Evolutionary conservation across 2,113 vertebrate species (phyloP), one percentile per base, ranked within the genome.

Genomic region (Macaca nemestrina): DNA sequence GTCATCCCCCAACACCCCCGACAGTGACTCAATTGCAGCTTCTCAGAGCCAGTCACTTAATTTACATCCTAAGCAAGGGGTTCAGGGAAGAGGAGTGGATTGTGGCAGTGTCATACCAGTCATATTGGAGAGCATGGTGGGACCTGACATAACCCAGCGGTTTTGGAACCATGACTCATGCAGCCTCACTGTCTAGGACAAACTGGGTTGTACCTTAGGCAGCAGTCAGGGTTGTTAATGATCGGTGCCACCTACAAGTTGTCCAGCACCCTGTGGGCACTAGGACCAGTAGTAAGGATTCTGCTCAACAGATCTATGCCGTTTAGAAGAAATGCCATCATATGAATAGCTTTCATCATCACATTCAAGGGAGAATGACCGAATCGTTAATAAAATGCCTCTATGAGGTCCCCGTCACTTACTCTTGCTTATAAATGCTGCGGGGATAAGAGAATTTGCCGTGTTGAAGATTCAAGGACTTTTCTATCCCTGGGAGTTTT

Each of bases 1-100:
- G 10, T 93, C 67, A 81, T 75, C 30, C 8, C 50, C 32, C 18
- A 20, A 35, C 50, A 64, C 73, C 70, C 82, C 18, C 67, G 73
- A 89, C 27, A 76, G 48, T 96, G 97, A 98, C 84, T 97, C 93
- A 78, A 40, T 48, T 68, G 45, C 45, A 86, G 43, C 18, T 90
- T 96, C 70, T 70, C 20, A 48, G 23, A 16, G 48, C 45, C 92
- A 48, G 48, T 87, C 78, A 64, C 43, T n/a, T 12, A 1, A 82
- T 94, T 80, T 35, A 80, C 43, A 68, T 38, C 17, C 14, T 82
- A 76, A 18, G 45, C 17, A 45, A 61, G 59, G 73, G 35, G 8
- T 5, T n/a, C 50, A 88, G 75, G 81, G 57, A 82, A 55, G 79
- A 48, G 30, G 38, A 81, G n/a, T 84, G 68, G 68, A 68, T 91